phyloP scores from a whole-genome alignment of 2,113 vertebrate genomes.

The Pteruthius melanotis region DNA sequence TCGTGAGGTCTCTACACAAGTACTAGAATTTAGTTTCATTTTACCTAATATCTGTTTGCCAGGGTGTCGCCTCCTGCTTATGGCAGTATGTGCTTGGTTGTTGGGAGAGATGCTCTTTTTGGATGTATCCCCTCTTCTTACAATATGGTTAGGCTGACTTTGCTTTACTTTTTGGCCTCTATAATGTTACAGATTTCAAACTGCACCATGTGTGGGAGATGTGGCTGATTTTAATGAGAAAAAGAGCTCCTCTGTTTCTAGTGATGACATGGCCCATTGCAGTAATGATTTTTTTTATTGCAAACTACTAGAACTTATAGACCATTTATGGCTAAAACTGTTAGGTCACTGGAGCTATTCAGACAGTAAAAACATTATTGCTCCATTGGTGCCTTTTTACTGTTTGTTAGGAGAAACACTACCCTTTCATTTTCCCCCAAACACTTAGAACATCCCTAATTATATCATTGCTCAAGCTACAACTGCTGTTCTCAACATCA shows the following conservation, averaged over 20 bases:
- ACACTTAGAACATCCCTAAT: conserved; percentile 70
- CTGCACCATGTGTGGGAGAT: not conserved
- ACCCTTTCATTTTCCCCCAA: conserved; percentile 38
- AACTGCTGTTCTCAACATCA: conserved; percentile 77
- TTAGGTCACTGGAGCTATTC: conserved; percentile 43
- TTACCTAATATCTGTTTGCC: not conserved
- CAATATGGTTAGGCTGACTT: not conserved
- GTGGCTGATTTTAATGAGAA: not conserved
- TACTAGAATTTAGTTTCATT: not conserved
- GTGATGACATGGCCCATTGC: not conserved
- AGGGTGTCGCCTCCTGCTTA: not conserved
- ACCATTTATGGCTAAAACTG: conserved; percentile 45
- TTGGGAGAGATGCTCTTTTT: not conserved
- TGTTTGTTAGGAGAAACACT: conserved; percentile 50
- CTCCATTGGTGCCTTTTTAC: conserved; percentile 8
- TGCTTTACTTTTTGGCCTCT: not conserved
- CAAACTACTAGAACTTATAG: conserved; percentile 51
- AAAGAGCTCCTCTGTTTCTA: not conserved
- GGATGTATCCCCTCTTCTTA: accelerated
- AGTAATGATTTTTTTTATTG: conserved; percentile 11
- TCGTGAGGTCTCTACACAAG: not conserved
- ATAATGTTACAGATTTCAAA: not conserved
- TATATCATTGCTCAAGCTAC: conserved; percentile 67
- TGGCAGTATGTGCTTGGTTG: not conserved
- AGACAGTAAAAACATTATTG: conserved; percentile 53